Base-by-base conservation (phyloP, 2,797 vertebrate species). In the Xiphophorus birchmanni region DNA sequence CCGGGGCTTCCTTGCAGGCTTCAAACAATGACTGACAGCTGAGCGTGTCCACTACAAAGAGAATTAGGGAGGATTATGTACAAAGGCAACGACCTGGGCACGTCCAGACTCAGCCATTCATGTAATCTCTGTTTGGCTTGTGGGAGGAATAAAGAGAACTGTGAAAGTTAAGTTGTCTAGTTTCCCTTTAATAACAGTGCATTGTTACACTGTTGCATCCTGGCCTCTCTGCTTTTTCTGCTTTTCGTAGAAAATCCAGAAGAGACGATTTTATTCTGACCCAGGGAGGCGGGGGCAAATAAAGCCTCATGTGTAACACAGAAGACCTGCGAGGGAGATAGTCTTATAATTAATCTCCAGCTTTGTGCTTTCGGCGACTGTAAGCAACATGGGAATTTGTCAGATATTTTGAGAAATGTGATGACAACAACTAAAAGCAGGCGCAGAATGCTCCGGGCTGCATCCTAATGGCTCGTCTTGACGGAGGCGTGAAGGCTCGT, bases 31-130 rank as follows among this genome's bases (percentile, higher is more conserved):
- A 84, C 52, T 83, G 89, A 91, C 90, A 93, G 88, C 87, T 75
- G 84, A 90, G 83, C 88, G 81, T 48, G 60, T 90, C 90, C 76
- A 76, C 76, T 90, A 93, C 92, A 94, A 93, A 92, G 90, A 91
- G 92, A 93, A 94, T 94, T 91, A 94, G 88, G 86, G 77, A 54
- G 88, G 92, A 95, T 96, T 95, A 95, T 82, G 80, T 84, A 80
- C 78, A 85, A 89, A 91, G 76, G 90, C 88, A 83, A 80, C 78
- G 88, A 86, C 88, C 83, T 85, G 79, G 91, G 84, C 79, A 80
- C 80, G 85, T 80, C 78, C 86, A 87, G 77, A 91, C 79, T 84
- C 87, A 90, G 73, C 78, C 90, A 84, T 88, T 92, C 90, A 84
- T 92, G 86, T 93, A 92, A 94, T 94, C 92, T 90, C 80, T 72